Percentiles rank a stretch among this genome's conserved stretches.
Evolutionary conservation across 2,888 invertebrate genomes (phyloP).

Genomic region (Colletes collaris): DNA sequence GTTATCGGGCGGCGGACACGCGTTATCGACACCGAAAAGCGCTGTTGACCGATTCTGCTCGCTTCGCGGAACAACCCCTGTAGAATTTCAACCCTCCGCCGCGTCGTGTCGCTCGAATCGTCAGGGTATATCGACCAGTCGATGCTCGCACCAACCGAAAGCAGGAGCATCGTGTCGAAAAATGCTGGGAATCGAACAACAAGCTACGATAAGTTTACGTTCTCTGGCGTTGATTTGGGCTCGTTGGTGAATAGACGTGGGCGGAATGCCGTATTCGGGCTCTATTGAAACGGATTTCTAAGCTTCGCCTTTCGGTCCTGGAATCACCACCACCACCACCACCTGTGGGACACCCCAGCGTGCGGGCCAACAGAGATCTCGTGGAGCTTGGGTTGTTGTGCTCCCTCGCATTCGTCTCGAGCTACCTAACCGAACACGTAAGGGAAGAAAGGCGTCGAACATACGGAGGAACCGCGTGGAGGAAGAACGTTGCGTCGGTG

Average conservation of each 20-base stretch:
- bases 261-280: constrained; percentile 29
- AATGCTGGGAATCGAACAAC: constrained; percentile 57
- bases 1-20: constrained; percentile 53
- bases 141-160: constrained; percentile 61
- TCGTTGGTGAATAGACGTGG: constrained; percentile 15
- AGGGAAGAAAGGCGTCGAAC: neutral
- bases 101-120: constrained; percentile 75
- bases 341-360: constrained; percentile 69
- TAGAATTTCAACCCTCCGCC: constrained; percentile 62
- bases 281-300: constrained; percentile 14
- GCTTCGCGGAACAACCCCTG: constrained; percentile 41
- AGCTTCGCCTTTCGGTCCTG: neutral
- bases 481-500: too few relatives aligned
- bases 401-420: constrained; percentile 23
- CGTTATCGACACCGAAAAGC: constrained; percentile 60
- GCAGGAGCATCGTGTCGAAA: constrained; percentile 60
- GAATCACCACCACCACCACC: constrained; percentile 55
- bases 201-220: constrained; percentile 26
- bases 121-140: constrained; percentile 76
- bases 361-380: constrained; percentile 51
- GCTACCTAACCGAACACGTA: neutral
- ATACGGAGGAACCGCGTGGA: too few relatives aligned
- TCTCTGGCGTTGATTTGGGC: neutral
- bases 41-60: constrained; percentile 46
- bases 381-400: constrained; percentile 44